A percentile compares a stretch with the other conserved stretches of the same genome.
These are phyloP conservation scores for Daboia siamensis DNA, from an alignment of 2,113 vertebrate genomes.

Conservation along the genomic window DNA sequence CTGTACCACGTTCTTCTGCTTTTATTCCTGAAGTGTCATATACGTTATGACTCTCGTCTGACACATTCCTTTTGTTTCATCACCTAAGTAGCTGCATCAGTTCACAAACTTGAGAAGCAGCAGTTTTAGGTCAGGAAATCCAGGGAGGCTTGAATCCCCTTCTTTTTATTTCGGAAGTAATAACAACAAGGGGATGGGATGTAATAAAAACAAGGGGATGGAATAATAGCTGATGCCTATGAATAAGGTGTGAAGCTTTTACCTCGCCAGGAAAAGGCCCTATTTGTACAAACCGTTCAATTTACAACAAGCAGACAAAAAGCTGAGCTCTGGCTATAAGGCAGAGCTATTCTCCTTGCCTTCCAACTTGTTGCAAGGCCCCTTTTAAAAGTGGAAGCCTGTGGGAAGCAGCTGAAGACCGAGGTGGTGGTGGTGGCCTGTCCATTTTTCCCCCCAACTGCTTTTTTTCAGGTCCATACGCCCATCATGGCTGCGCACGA, in stretches of 20 bases:
- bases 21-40: neutral
- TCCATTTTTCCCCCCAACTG: neutral
- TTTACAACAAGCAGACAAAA: neutral
- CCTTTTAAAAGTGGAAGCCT: neutral
- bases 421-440: neutral
- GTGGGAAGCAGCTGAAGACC: neutral
- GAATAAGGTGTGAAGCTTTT: neutral
- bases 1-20: neutral
- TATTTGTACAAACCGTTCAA: neutral
- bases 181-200: too few species aligned
- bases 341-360: neutral
- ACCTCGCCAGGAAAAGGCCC: neutral
- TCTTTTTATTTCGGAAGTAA: neutral
- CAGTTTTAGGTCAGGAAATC: neutral
- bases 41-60: neutral
- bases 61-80: neutral
- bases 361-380: neutral
- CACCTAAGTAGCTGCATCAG: neutral
- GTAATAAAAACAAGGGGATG: too few species aligned
- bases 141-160: neutral
- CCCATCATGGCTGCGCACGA: neutral
- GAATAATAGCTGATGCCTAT: too few species aligned
- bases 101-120: neutral
- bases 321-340: neutral
- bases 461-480: neutral